Base-by-base conservation (phyloP, 2,888 invertebrate genomes). In the Athalia circularis region DNA sequence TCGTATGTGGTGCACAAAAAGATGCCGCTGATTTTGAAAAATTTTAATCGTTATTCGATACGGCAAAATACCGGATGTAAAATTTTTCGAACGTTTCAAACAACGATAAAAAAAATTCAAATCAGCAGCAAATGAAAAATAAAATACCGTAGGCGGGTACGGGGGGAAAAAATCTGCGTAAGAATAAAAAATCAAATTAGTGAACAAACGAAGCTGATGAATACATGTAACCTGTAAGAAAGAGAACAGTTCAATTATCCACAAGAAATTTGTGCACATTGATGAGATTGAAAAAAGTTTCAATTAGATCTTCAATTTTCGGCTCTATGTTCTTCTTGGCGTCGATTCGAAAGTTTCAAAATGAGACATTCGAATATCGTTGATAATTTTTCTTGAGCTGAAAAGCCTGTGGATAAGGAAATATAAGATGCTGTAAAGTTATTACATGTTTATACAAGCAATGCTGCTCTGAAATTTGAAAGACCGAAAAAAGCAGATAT, bases 311-410 rank as follows among this genome's bases (percentile, higher is more conserved):
- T 29, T 43, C 43, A 43, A 59, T 29, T 29, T 59, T 80, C 65
- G 78, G 77, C 62, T 67, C 43, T 48, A 72, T 62, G 65, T 68
- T 45, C 77, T 65, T 62, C 9, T 3, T 78, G 72, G 70, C 78
- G 79, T 80, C 77, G 59, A 81, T 81, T 80, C 78, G 47, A 82
- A 82, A 81, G 80, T 76, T 80, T 78, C 82, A 82, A 82, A 82
- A 81, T 79, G 80, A 78, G 80, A 79, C 80, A 81, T 82, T 81
- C 43, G 45, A 59, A 70, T 13, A n/a, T 29, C 29, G 29, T 29
- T 29, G 4, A 47, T 57, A 13, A 57, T 57, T 45, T 7, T 43
- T 47, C n/a, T 3, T 61, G 61, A 3, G 13, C 3, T 45, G 52
- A 45, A 13, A 61, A 13, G n/a, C 45, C 29, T 57, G 70, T 4